Evolutionary conservation across 2,888 invertebrate genomes (phyloP).

Genomic region (Melinaea menophilus): DNA sequence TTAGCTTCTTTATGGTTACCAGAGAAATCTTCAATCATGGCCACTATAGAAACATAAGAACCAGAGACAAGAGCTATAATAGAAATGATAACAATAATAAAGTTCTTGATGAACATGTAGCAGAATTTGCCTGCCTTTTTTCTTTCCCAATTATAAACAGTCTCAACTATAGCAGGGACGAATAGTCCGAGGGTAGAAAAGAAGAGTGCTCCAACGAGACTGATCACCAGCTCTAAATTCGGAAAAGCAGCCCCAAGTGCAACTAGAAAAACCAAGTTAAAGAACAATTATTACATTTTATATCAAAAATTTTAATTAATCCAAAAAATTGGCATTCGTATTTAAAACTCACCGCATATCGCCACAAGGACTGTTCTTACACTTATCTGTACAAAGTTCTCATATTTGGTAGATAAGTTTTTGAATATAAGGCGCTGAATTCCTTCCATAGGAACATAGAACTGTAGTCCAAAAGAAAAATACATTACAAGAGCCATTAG

Average conservation of each 20-base stretch:
- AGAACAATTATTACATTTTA: background rate
- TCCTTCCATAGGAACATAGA: conserved; percentile 91
- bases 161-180: conserved; percentile 85
- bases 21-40: conserved; percentile 56
- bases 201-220: conserved; percentile 89
- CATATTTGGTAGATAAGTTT: conserved; percentile 51
- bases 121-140: conserved; percentile 78
- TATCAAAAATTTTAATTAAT: background rate
- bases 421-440: conserved; percentile 64
- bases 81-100: conserved; percentile 56
- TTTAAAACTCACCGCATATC: conserved; percentile 48
- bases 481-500: conserved; percentile 81
- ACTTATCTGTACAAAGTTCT: conserved; percentile 72
- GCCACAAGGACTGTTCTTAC: conserved; percentile 68
- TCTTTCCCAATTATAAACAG: conserved; percentile 82
- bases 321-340: background rate
- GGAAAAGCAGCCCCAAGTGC: conserved; percentile 88
- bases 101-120: conserved; percentile 83
- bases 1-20: background rate
- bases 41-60: conserved; percentile 58
- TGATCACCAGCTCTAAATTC: conserved; percentile 90
- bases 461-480: conserved; percentile 93
- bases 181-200: conserved; percentile 85
- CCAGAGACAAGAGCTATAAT: conserved; percentile 59
- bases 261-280: conserved; percentile 65